These are phyloP conservation scores for Loriculus beryllinus DNA, from an alignment of 2,797 vertebrate genomes.

Conservation along the genomic window DNA sequence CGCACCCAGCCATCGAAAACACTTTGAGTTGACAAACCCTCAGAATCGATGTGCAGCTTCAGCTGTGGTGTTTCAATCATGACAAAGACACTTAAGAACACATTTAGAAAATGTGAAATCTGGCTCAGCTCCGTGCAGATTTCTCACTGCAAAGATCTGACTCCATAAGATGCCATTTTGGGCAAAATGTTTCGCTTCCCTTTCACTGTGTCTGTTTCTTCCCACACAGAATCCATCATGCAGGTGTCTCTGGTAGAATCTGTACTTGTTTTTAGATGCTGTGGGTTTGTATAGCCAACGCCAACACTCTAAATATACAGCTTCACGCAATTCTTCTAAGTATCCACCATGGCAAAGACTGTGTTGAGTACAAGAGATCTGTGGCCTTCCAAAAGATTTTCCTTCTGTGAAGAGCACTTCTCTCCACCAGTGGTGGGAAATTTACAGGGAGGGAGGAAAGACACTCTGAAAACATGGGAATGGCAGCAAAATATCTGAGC, in stretches of 20 bases:
- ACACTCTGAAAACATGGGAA: not conserved
- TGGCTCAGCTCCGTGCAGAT: not conserved
- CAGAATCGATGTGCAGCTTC: not conserved
- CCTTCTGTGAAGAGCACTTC: not conserved
- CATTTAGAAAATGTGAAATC: constrained; percentile 32
- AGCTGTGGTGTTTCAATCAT: not conserved
- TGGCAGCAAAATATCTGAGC: not conserved
- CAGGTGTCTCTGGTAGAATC: constrained; percentile 50
- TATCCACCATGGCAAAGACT: not conserved
- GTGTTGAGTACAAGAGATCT: not conserved
- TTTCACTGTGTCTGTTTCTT: constrained; percentile 60
- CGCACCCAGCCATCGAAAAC: not conserved
- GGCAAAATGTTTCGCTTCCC: constrained; percentile 18
- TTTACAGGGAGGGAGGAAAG: not conserved
- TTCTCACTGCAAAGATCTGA: constrained; percentile 33
- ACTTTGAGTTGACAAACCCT: not conserved
- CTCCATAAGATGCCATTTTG: constrained; percentile 21
- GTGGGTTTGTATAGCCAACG: constrained; percentile 12
- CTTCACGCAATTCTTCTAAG: not conserved
- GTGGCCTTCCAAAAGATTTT: not conserved
- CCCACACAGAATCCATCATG: constrained; percentile 39
- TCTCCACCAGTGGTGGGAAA: not conserved
- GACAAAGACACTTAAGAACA: not conserved
- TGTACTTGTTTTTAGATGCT: constrained; percentile 50
- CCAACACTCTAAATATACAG: constrained; percentile 38